Base-by-base conservation (phyloP, 2,888 invertebrate genomes). In the Resseliella maxima region DNA sequence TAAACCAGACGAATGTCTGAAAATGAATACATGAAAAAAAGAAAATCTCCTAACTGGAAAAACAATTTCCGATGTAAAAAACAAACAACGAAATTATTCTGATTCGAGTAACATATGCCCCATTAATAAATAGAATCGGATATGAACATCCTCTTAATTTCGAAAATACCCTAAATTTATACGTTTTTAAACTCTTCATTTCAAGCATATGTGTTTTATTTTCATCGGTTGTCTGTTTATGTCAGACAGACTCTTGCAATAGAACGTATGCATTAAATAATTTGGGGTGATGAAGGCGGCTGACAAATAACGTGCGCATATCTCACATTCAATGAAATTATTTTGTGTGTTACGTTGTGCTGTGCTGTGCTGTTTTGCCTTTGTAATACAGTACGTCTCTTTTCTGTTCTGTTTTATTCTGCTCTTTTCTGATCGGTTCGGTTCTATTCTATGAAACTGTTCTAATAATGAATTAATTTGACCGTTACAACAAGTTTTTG, bases 201-300 rank as follows among this genome's bases (percentile, higher is more conserved):
- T 31, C 15, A 27, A 72, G 31, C 27, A 35, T 35, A 72, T 72
- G 31, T 31, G 31, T 72, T 27, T 72, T 72, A 72, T 31, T 31
- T 72, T 6, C 12, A 50, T 59, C 27, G 59, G 27, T 59, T 72
- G 72, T 18, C 72, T 31, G 72, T 0, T 35, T 50, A 59, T 24
- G 72, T 15, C 72, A 72, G 31, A 31, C 72, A 72, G 31, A 31
- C 15, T 31, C n/a, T n/a, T n/a, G n/a, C n/a, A 27, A 31, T 59
- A 21, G 18, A 50, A 59, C 24, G 10, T 24, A 24, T 24, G 24
- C 59, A 24, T 59, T 24, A 59, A 59, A 8, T 41, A 41, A 5
- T 72, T 72, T 72, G 31, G 72, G 72, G 72, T 72, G 72, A 72
- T 72, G 72, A 72, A 72, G 72, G 72, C 72, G 72, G 72, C 72